Conservation (phyloP, 2,888 invertebrate genomes). For the Augochlorella aurata region DNA sequence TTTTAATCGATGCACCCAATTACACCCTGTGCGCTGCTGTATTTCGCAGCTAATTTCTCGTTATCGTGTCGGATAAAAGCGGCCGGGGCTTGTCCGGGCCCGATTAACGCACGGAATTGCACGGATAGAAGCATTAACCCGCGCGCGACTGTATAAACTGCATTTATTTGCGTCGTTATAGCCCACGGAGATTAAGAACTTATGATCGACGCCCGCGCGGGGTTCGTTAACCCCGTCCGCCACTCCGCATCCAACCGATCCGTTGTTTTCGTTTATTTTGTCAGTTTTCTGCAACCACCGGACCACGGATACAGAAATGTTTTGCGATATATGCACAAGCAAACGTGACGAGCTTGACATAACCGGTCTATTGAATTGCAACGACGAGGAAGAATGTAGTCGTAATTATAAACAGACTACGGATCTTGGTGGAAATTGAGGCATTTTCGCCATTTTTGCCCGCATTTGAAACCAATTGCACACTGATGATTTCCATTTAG, state of each 20-base stretch:
- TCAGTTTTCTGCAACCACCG: background rate
- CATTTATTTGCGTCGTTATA: constrained; percentile 44
- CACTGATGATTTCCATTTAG: background rate
- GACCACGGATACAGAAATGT: background rate
- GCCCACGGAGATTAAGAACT: constrained; percentile 47
- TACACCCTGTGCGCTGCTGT: constrained; percentile 40
- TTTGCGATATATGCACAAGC: background rate
- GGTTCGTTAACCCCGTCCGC: constrained; percentile 2
- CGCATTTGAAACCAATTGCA: background rate
- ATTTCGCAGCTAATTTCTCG: constrained; percentile 62
- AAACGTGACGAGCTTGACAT: background rate
- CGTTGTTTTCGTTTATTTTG: background rate
- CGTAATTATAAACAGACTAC: background rate
- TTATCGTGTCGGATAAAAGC: constrained; percentile 57
- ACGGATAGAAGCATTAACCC: constrained; percentile 53
- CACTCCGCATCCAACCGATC: background rate
- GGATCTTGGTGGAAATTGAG: background rate
- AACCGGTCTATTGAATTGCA: background rate
- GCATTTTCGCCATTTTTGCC: background rate
- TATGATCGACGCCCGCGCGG: constrained; percentile 48
- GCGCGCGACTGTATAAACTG: constrained; percentile 43
- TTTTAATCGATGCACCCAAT: constrained; percentile 62
- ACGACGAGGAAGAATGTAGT: background rate
- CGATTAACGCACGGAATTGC: constrained; percentile 58
- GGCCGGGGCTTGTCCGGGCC: constrained; percentile 10